phyloP scores from a whole-genome alignment of 1,140 invertebrate genomes.

The Conus betulinus region DNA sequence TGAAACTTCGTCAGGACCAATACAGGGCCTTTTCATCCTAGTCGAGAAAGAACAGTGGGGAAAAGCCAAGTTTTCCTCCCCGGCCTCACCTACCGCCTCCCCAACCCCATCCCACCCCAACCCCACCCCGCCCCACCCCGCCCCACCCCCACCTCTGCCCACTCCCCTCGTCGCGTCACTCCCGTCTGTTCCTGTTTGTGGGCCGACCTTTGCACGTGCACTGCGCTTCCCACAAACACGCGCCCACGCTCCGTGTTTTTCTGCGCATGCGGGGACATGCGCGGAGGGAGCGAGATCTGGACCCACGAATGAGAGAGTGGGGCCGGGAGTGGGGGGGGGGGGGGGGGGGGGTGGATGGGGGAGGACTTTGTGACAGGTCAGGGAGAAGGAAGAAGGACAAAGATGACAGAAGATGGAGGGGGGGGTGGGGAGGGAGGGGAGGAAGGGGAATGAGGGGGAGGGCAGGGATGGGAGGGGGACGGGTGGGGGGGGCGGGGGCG shows the following conservation, averaged over 20 bases:
- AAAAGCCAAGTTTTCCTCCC: neutral
- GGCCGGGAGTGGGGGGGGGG: neutral
- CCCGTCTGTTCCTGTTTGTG: slow-evolving; percentile 11
- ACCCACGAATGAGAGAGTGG: neutral
- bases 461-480: neutral
- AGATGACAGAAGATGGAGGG: neutral
- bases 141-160: neutral
- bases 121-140: neutral
- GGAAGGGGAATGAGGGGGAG: neutral
- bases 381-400: neutral
- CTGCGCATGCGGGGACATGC: slow-evolving; percentile 1
- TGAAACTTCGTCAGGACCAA: too few relatives aligned
- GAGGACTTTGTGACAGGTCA: neutral
- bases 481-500: neutral
- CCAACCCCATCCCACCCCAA: neutral
- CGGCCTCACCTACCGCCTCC: neutral
- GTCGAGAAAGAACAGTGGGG: too few relatives aligned
- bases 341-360: neutral
- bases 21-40: too few relatives aligned
- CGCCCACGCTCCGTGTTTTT: neutral
- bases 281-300: neutral
- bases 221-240: slow-evolving; percentile 9
- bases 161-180: neutral
- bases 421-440: neutral
- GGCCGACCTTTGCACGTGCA: neutral